Conservation (phyloP, 2,888 invertebrate species). For the Chaetoderma sp. region DNA sequence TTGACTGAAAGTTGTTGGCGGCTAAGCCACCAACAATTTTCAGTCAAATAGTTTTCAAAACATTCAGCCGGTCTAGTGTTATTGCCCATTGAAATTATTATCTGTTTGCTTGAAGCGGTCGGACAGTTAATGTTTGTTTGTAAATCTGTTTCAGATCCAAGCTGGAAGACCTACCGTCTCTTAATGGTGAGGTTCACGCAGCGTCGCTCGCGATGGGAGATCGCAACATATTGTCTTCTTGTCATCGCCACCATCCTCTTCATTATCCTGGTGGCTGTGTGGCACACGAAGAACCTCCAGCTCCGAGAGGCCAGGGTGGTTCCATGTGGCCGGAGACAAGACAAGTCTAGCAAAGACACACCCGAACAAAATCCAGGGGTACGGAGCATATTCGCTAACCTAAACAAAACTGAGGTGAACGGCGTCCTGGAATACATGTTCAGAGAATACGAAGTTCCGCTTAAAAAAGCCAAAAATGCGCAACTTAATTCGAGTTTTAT, state of each 20-base stretch:
- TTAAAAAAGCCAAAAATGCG: conserved; percentile 40
- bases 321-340: neutral
- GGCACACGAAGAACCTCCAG: conserved; percentile 6
- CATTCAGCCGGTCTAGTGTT: too few species aligned
- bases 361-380: conserved; percentile 30
- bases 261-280: conserved; percentile 5
- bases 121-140: too few species aligned
- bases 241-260: neutral
- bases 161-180: too few species aligned
- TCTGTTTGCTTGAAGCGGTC: too few species aligned
- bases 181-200: neutral
- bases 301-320: neutral
- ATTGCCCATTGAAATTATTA: too few species aligned
- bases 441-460: conserved; percentile 32
- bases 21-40: too few species aligned
- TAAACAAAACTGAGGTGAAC: conserved; percentile 49
- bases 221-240: neutral
- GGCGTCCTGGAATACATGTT: conserved; percentile 43
- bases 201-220: neutral
- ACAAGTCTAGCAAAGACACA: conserved; percentile 19
- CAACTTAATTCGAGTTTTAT: conserved; percentile 49
- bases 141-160: too few species aligned
- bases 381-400: conserved; percentile 45
- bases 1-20: too few species aligned
- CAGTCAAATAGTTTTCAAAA: too few species aligned